These are phyloP conservation scores for Zaprionus lachaisei DNA, from an alignment of 1,140 invertebrate species.

Conservation along the genomic window DNA sequence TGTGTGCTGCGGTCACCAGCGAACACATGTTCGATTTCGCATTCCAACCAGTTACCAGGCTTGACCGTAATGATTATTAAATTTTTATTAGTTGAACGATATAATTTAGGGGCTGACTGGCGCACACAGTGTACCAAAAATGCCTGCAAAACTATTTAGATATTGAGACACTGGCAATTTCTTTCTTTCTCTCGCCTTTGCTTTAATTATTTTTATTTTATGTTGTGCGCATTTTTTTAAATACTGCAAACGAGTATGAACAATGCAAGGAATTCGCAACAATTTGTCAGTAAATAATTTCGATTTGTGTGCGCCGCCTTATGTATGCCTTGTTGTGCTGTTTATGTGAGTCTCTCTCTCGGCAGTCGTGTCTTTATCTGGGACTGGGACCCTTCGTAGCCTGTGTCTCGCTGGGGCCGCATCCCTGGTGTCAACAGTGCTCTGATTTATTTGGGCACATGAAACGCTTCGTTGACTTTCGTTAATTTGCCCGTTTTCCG, in stretches of 20 bases:
- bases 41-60: slow-evolving; percentile 20
- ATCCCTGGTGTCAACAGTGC: slow-evolving; percentile 76
- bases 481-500: slow-evolving; percentile 83
- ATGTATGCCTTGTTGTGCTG: slow-evolving; percentile 3
- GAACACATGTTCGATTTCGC: slow-evolving; percentile 77
- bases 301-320: slow-evolving; percentile 53
- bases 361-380: slow-evolving; percentile 36
- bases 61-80: slow-evolving; percentile 64
- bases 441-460: slow-evolving; percentile 83
- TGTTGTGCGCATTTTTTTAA: slow-evolving; percentile 73
- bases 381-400: slow-evolving; percentile 34
- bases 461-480: slow-evolving; percentile 82
- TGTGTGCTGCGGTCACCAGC: slow-evolving; percentile 64
- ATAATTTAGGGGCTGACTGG: slow-evolving; percentile 43
- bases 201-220: slow-evolving; percentile 68
- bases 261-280: slow-evolving; percentile 74
- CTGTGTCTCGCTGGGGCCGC: slow-evolving; percentile 35
- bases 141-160: slow-evolving; percentile 38
- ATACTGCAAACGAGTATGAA: slow-evolving; percentile 42
- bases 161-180: slow-evolving; percentile 22
- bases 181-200: background rate
- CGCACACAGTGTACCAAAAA: slow-evolving; percentile 29
- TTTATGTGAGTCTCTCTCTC: slow-evolving; percentile 11
- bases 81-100: slow-evolving; percentile 67
- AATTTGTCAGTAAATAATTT: slow-evolving; percentile 84